Evolutionary conservation across 2,797 vertebrate genomes (phyloP), one percentile per base, ranked within the genome.

Genomic region (Harpagifer antarcticus): DNA sequence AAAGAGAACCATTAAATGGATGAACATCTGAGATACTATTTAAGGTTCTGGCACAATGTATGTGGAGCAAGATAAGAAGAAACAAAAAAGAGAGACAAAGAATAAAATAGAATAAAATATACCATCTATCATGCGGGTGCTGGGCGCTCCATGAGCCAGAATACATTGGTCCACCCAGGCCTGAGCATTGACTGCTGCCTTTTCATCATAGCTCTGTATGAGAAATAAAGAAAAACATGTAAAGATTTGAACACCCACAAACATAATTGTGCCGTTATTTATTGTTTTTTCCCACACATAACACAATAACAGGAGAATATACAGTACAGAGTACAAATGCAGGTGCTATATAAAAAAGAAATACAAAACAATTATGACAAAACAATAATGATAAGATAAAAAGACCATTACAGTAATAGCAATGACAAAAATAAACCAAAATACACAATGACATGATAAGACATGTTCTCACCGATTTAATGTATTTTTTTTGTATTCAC

Each of bases 91-190:
- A 44, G 31, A 17, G 1, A 37, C 4, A 3, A 54, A 27, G 33
- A 44, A 71, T 42, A 17, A 61, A 31, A n/a, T 15, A 27, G 9
- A 20, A 16, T 9, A 57, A 40, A 9, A 44, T 12, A 3, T 91
- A 94, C 94, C 83, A 1, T 89, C 5, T 1, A 94, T 4, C 74
- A 63, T 43, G 65, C 89, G 93, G 55, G 59, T 74, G 57, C 47
- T 68, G 1, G 72, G 14, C 2, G 67, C 3, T 10, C 93, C 93
- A 12, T 95, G 95, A 27, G 0, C 13, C 70, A 94, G 45, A 1
- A n/a, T 1, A 16, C 95, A 95, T 1, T 72, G 62, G 40, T 94
- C 72, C 3, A 90, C 68, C 94, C 94, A 95, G n/a, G 63, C 64
- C 76, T 93, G 91, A 77, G 86, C 87, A 2, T 1, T 78, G 42